phyloP scores from a whole-genome alignment of 2,888 invertebrate species.

The Fissipunctia ypsillon region DNA sequence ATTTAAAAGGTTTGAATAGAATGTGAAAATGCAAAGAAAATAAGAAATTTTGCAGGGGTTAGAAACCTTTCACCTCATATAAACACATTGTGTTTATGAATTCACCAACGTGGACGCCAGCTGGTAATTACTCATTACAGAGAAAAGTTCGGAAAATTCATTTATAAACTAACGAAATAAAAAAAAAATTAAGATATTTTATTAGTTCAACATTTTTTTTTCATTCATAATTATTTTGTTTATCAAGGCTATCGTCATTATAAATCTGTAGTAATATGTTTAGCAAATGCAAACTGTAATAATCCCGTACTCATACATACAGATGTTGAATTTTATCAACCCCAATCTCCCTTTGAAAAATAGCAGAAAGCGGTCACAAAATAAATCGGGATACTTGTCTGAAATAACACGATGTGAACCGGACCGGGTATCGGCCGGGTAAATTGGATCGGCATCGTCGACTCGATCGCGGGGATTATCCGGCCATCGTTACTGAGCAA shows the following conservation, averaged over 20 bases:
- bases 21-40: neutral
- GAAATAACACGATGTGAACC: slow-evolving; percentile 68
- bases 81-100: neutral
- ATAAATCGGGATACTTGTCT: slow-evolving; percentile 65
- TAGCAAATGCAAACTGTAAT: neutral
- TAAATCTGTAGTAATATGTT: neutral
- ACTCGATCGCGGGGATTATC: slow-evolving; percentile 73
- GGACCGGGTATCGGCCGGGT: slow-evolving; percentile 65
- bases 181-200: too few relatives aligned
- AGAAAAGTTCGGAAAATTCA: too few relatives aligned
- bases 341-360: slow-evolving; percentile 41
- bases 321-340: slow-evolving; percentile 1
- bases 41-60: neutral
- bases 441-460: slow-evolving; percentile 79
- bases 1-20: slow-evolving; percentile 1
- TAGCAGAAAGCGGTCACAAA: slow-evolving; percentile 57
- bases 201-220: neutral
- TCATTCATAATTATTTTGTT: neutral
- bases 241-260: neutral
- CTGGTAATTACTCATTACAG: neutral
- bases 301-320: neutral
- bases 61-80: fast-evolving
- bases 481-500: slow-evolving; percentile 70
- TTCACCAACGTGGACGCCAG: neutral
- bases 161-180: neutral